Conservation (phyloP, 2,113 vertebrate species). For the Pagrus major region DNA sequence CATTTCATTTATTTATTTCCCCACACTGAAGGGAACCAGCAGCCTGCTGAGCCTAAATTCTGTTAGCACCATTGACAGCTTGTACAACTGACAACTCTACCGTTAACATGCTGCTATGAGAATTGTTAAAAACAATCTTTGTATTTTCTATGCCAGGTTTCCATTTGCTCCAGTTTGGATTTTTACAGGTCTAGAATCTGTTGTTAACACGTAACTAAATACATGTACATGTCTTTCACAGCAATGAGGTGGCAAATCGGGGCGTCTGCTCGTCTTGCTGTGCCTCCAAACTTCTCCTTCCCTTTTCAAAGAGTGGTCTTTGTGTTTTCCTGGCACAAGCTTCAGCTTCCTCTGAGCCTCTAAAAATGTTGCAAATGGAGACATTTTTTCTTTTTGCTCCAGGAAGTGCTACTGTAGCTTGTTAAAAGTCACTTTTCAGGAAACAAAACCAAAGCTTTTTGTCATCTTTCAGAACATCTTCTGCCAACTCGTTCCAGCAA, state of each 20-base stretch:
- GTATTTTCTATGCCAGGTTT: background rate
- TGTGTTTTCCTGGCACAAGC: constrained; percentile 56
- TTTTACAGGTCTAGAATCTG: constrained; percentile 28
- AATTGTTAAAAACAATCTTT: constrained; percentile 31
- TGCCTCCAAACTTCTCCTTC: constrained; percentile 55
- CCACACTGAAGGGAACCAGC: background rate
- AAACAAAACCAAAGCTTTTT: constrained; percentile 34
- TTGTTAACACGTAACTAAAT: constrained; percentile 38
- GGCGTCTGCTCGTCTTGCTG: constrained; percentile 55
- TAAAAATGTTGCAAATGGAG: constrained; percentile 39
- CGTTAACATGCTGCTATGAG: constrained; percentile 13
- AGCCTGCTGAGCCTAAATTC: constrained; percentile 27
- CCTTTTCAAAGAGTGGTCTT: constrained; percentile 56
- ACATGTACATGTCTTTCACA: constrained; percentile 42
- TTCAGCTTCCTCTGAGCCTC: constrained; percentile 37
- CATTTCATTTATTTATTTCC: background rate
- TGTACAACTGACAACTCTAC: background rate
- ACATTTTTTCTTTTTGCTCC: constrained; percentile 49
- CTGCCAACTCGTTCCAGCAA: background rate
- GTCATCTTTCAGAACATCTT: constrained; percentile 16
- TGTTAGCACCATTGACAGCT: constrained; percentile 15
- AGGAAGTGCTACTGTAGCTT: constrained; percentile 32
- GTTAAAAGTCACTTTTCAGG: constrained; percentile 13
- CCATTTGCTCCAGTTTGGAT: background rate
- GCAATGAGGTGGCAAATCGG: constrained; percentile 39